phyloP scores from a whole-genome alignment of 1,140 invertebrate genomes.

The Orchestia grillus region DNA sequence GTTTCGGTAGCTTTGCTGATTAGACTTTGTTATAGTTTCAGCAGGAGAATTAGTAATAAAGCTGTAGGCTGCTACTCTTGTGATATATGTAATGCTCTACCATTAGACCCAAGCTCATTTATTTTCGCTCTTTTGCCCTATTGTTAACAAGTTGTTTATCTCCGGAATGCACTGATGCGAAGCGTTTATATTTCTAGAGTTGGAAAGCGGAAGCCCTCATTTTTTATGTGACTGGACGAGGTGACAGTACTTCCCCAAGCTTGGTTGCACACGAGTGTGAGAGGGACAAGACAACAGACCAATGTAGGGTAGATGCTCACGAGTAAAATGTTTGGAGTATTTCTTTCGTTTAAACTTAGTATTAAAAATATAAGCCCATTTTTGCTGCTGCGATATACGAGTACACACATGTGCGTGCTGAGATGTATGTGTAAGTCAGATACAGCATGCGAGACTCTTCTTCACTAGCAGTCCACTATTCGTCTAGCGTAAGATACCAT shows the following conservation, averaged over 20 bases:
- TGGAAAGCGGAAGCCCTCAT: not conserved
- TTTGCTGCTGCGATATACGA: constrained; percentile 26
- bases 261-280: not conserved
- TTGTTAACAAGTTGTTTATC: not conserved
- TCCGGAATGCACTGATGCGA: not conserved
- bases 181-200: not conserved
- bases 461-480: not conserved
- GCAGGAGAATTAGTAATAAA: not conserved
- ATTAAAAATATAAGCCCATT: constrained; percentile 20
- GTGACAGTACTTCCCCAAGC: not conserved
- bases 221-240: not conserved
- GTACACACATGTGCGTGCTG: not conserved
- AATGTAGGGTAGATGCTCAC: constrained; percentile 14
- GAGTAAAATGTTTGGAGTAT: not conserved
- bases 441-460: constrained; percentile 4
- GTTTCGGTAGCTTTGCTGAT: not conserved
- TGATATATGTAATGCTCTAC: constrained; percentile 39
- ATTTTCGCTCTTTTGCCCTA: not conserved
- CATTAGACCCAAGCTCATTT: constrained; percentile 2
- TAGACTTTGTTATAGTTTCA: constrained; percentile 30
- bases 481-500: constrained; percentile 47
- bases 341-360: not conserved
- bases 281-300: not conserved
- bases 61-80: constrained; percentile 29
- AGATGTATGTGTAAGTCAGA: not conserved